Evolutionary conservation across 2,888 invertebrate species (phyloP).

Genomic region (Rhogogaster chlorosoma): DNA sequence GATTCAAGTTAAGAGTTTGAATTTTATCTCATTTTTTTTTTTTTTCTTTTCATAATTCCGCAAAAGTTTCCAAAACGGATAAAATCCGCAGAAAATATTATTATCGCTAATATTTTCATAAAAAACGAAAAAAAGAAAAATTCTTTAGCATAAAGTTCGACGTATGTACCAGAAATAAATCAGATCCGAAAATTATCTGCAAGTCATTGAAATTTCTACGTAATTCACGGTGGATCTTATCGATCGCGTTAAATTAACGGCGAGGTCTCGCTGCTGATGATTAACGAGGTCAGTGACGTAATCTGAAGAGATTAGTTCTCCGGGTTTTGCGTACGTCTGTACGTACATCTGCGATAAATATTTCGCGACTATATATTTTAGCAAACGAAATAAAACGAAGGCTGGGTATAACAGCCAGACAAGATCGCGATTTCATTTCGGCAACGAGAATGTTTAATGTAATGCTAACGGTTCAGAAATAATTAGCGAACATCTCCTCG

Average conservation of each 20-base stretch:
- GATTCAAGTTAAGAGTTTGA: not conserved
- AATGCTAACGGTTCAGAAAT: not conserved
- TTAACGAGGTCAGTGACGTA: conserved; percentile 39
- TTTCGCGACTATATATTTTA: conserved; percentile 4
- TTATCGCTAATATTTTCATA: not conserved
- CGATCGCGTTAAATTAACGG: conserved; percentile 4
- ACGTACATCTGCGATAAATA: not conserved
- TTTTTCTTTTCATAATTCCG: too few relatives aligned
- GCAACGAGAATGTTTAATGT: not conserved
- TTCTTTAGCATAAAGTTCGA: not conserved
- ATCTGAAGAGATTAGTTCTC: conserved; percentile 14
- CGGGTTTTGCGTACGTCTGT: not conserved
- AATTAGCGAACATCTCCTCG: not conserved
- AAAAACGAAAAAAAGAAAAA: not conserved
- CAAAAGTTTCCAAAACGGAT: too few relatives aligned
- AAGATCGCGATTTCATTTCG: not conserved
- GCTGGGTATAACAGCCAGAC: not conserved
- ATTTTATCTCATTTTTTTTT: not conserved
- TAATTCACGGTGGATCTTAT: not conserved
- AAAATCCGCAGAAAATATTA: not conserved
- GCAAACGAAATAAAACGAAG: not conserved
- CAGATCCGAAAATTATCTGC: not conserved
- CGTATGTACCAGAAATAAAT: not conserved
- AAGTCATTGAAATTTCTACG: not conserved
- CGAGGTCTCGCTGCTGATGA: conserved; percentile 11